Evolutionary conservation across 2,888 invertebrate species (phyloP), one percentile per base, ranked within the genome.

Genomic region (Ormyrus labotus): DNA sequence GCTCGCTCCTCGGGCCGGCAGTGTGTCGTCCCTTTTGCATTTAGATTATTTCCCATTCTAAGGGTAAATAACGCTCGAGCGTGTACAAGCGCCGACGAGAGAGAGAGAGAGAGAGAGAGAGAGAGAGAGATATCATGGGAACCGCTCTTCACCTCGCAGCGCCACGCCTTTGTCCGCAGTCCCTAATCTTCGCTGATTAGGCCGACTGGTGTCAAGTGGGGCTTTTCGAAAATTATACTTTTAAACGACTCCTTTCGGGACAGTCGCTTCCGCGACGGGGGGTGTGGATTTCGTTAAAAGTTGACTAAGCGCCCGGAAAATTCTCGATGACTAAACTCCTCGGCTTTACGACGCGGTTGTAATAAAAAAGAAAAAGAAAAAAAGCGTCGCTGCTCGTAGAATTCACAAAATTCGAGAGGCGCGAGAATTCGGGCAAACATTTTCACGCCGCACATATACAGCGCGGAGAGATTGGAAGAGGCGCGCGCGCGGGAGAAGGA

Each of bases 51-150:
- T 82, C 76, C 84, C 86, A 84, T 84, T 84, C 81, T 67, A 83
- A 80, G 84, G 84, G 84, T 87, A 88, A 89, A 88, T 87, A 88
- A 87, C 83, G 84, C 78, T 83, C 82, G 83, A 84, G 83, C 83
- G 82, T 79, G 83, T 84, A 4, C 4, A 84, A 85, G 83, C 34
- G 34, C 34, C 3, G 34, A 34, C 13, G 53, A 45, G 45, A 10
- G 19, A 61, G 68, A 67, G 58, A 57, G 47, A 58, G 47, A 60
- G 45, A n/a, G 47, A 60, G 45, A n/a, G 53, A 45, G 45, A 10
- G 19, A 61, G 68, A 67, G 58, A 57, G 47, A 58, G 47, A 60
- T 13, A n/a, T 76, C 79, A 80, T 79, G 81, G 67, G 81, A 81
- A 81, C 76, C 65, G 80, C 51, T 72, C 77, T 51, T 64, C 6